phyloP scores from a whole-genome alignment of 1,140 invertebrate species.

The Monomorium pharaonis region DNA sequence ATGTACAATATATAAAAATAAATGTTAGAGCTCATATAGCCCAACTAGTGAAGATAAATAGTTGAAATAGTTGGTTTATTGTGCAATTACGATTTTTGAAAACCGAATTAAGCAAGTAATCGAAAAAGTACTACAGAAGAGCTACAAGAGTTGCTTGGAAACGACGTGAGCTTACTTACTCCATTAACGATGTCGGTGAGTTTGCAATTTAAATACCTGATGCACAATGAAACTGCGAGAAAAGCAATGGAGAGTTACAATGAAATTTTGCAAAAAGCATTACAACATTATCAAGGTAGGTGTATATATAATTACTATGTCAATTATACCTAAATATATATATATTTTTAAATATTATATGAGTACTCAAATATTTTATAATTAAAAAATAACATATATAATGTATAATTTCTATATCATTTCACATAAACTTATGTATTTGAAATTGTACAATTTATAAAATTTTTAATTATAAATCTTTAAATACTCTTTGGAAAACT shows the following conservation, averaged over 20 bases:
- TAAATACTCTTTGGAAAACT: conserved; percentile 17
- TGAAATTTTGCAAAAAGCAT: conserved; percentile 58
- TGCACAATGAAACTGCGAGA: conserved; percentile 58
- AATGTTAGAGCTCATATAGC: neutral
- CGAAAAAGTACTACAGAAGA: neutral
- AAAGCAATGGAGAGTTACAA: conserved; percentile 65
- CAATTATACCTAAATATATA: neutral
- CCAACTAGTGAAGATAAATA: neutral
- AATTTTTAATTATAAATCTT: neutral
- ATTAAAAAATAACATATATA: neutral
- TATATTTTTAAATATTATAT: neutral
- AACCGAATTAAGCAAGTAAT: neutral
- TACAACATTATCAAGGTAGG: conserved; percentile 76
- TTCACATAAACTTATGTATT: neutral
- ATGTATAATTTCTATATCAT: neutral
- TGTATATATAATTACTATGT: conserved; percentile 61
- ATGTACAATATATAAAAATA: neutral
- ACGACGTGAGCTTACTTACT: neutral
- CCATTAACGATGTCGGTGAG: conserved; percentile 35
- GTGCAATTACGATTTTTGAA: neutral
- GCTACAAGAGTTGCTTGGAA: neutral
- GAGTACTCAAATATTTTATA: neutral
- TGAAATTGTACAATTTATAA: neutral
- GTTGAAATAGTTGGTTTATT: neutral
- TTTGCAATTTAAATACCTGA: conserved; percentile 44